A percentile compares a stretch with the other conserved stretches of the same genome.
Evolutionary conservation across 2,888 invertebrate species (phyloP).

Genomic region (Agrotis clavis): DNA sequence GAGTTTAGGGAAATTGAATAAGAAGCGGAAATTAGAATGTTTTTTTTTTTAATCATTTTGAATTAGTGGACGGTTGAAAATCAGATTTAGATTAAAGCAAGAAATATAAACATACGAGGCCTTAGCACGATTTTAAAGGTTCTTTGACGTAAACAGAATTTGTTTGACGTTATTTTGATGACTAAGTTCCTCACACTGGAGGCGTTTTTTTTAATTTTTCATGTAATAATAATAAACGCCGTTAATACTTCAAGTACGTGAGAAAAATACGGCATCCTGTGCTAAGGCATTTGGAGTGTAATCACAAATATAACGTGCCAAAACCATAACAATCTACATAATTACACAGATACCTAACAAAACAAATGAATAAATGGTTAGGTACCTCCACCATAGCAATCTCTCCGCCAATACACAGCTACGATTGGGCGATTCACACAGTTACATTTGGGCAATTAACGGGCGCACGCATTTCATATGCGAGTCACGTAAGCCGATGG

Average conservation of each 20-base stretch:
- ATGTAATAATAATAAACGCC: too few species aligned
- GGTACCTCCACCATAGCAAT: slow-evolving; percentile 14
- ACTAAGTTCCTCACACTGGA: too few species aligned
- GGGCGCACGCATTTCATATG: slow-evolving; percentile 69
- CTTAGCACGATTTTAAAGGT: too few species aligned
- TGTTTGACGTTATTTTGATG: too few species aligned
- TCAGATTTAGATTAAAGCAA: neutral
- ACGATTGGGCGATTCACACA: slow-evolving; percentile 54
- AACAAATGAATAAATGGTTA: slow-evolving; percentile 13
- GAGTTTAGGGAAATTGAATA: neutral
- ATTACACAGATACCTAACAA: neutral
- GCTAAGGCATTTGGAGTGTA: neutral
- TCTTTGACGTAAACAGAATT: too few species aligned
- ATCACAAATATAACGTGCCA: neutral
- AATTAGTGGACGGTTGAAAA: neutral
- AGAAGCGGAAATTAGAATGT: neutral
- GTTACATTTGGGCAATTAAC: slow-evolving; percentile 72
- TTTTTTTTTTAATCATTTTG: neutral
- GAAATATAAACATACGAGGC: too few species aligned
- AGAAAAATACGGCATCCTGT: too few species aligned
- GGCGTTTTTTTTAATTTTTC: too few species aligned
- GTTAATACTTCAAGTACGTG: too few species aligned
- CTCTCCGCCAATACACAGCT: slow-evolving; percentile 20
- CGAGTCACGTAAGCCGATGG: slow-evolving; percentile 78
- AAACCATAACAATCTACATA: slow-evolving; percentile 14